phyloP scores from a whole-genome alignment of 2,797 vertebrate species.

The Leptoclinus maculatus region DNA sequence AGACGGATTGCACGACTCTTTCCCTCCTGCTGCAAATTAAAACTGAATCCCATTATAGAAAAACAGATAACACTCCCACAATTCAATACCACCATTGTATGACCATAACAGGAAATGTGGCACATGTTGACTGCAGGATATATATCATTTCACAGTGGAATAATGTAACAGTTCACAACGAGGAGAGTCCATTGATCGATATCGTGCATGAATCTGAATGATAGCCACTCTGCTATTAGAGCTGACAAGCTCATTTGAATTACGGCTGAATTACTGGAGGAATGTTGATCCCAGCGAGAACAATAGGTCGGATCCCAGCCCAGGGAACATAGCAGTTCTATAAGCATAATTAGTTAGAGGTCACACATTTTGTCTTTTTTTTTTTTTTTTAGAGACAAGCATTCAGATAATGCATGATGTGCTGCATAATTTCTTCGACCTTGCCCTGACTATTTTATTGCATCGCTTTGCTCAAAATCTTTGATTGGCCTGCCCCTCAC shows the following conservation, averaged over 20 bases:
- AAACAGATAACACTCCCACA: conserved; percentile 63
- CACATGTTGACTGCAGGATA: conserved; percentile 58
- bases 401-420: conserved; percentile 49
- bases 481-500: conserved; percentile 65
- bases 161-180: conserved; percentile 57
- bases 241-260: conserved; percentile 67
- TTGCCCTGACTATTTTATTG: conserved; percentile 69
- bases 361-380: conserved; percentile 57
- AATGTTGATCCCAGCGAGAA: conserved; percentile 69
- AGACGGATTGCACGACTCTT: conserved; percentile 52
- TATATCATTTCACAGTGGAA: conserved; percentile 58
- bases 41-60: conserved; percentile 73
- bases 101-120: conserved; percentile 74
- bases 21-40: conserved; percentile 68
- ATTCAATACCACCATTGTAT: conserved; percentile 66
- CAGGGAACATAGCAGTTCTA: conserved; percentile 28
- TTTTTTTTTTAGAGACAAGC: conserved; percentile 40
- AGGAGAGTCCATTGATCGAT: conserved; percentile 65
- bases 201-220: conserved; percentile 58
- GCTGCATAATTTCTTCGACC: conserved; percentile 72
- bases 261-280: conserved; percentile 57
- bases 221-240: conserved; percentile 62
- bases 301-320: conserved; percentile 57
- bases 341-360: conserved; percentile 59
- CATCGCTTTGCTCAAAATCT: conserved; percentile 57